Evolutionary conservation across 2,888 invertebrate species (phyloP).

Genomic region (Volucella zonaria): DNA sequence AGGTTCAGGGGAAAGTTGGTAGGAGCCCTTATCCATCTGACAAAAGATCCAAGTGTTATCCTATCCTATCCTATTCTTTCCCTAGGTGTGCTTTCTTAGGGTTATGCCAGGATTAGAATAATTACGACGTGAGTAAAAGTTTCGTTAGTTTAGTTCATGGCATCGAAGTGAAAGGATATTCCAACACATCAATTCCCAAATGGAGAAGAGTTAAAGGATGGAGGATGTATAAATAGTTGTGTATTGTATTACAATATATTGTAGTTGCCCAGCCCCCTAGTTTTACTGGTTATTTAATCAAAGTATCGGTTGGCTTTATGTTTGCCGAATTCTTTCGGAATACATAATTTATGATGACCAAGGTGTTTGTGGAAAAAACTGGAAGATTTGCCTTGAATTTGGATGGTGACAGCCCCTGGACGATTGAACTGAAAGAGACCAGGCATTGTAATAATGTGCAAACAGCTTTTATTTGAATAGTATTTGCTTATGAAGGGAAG

Average conservation of each 20-base stretch:
- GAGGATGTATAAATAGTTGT: neutral
- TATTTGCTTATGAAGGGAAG: too few relatives aligned
- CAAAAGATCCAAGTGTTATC: neutral
- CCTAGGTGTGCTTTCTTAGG: neutral
- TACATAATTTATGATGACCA: neutral
- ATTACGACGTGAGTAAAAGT: conserved; percentile 25
- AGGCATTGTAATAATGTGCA: too few relatives aligned
- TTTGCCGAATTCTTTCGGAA: neutral
- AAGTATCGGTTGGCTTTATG: neutral
- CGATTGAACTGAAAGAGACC: too few relatives aligned
- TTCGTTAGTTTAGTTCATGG: conserved; percentile 14
- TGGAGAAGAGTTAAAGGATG: neutral
- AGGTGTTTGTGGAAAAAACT: neutral
- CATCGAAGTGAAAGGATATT: neutral
- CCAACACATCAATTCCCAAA: neutral
- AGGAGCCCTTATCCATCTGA: neutral
- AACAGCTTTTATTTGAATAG: too few relatives aligned
- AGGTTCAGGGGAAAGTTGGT: neutral
- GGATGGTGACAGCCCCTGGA: too few relatives aligned
- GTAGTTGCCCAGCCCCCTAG: neutral
- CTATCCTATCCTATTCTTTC: neutral
- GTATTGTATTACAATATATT: too few relatives aligned
- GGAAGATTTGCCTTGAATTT: too few relatives aligned
- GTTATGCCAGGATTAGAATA: conserved; percentile 13
- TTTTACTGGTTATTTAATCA: conserved; percentile 14